These are phyloP conservation scores for Pangasius sanitwongsei DNA, from an alignment of 2,797 vertebrate species.

Conservation along the genomic window DNA sequence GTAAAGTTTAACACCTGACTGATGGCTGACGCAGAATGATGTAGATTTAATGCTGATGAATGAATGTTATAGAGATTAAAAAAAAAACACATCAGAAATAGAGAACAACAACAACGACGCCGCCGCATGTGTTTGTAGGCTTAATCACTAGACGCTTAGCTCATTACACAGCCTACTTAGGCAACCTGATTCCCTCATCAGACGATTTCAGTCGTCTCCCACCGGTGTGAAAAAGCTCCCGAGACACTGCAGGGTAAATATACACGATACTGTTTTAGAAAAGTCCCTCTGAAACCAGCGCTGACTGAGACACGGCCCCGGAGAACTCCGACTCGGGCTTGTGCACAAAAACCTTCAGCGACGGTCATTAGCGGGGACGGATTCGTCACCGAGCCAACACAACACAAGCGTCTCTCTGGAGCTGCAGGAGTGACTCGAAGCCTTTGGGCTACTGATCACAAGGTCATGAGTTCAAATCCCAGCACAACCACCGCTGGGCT, in stretches of 20 bases:
- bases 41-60: background rate
- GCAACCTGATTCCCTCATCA: background rate
- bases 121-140: background rate
- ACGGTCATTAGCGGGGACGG: constrained; percentile 31
- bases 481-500: background rate
- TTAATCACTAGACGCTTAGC: background rate
- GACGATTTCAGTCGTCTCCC: constrained; percentile 18
- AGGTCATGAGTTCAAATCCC: background rate
- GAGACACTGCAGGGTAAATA: constrained; percentile 66
- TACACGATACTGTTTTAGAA: constrained; percentile 60
- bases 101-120: background rate
- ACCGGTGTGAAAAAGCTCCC: constrained; percentile 55
- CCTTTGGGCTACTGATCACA: background rate
- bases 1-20: background rate
- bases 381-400: background rate
- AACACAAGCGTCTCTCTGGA: background rate
- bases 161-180: constrained; percentile 33
- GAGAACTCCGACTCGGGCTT: constrained; percentile 29
- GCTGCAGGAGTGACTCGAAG: background rate
- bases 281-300: constrained; percentile 16
- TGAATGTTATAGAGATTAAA: background rate
- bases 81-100: background rate
- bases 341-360: constrained; percentile 72
- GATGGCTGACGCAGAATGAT: background rate
- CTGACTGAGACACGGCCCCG: constrained; percentile 7